Percentiles rank a stretch among this genome's conserved stretches.
These are phyloP conservation scores for Paedocypris micromegethes DNA, from an alignment of 2,797 vertebrate genomes.

Conservation along the genomic window DNA sequence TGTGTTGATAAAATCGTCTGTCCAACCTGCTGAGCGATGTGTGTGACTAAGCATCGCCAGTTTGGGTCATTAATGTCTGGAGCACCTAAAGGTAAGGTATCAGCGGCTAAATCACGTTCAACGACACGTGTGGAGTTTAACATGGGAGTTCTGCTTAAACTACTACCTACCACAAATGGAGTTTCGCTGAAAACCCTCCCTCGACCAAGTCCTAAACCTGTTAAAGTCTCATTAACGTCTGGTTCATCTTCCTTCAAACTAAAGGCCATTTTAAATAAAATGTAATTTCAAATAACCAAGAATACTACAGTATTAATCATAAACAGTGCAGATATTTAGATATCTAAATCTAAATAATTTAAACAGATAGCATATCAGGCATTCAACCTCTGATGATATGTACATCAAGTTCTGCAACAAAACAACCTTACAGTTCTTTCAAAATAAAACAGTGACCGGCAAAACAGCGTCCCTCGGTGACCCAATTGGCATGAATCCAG, in stretches of 20 bases:
- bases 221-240: background rate
- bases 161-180: background rate
- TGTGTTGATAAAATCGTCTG: background rate
- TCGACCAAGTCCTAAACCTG: background rate
- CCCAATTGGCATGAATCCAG: constrained; percentile 1
- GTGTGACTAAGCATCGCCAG: background rate
- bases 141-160: background rate
- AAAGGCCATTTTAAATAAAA: background rate
- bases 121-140: background rate
- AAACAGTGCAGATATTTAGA: background rate
- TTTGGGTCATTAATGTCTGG: background rate
- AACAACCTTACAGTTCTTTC: background rate
- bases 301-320: background rate
- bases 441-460: background rate
- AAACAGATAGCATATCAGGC: too few relatives aligned
- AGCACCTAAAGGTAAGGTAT: background rate
- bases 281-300: background rate
- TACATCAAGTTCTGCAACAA: background rate
- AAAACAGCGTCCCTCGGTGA: constrained; percentile 1
- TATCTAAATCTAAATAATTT: background rate
- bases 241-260: background rate
- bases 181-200: background rate
- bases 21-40: background rate
- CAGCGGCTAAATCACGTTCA: background rate
- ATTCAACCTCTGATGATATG: background rate